Evolutionary conservation across 2,113 vertebrate genomes (phyloP).

Genomic region (Budorcas taxicolor): DNA sequence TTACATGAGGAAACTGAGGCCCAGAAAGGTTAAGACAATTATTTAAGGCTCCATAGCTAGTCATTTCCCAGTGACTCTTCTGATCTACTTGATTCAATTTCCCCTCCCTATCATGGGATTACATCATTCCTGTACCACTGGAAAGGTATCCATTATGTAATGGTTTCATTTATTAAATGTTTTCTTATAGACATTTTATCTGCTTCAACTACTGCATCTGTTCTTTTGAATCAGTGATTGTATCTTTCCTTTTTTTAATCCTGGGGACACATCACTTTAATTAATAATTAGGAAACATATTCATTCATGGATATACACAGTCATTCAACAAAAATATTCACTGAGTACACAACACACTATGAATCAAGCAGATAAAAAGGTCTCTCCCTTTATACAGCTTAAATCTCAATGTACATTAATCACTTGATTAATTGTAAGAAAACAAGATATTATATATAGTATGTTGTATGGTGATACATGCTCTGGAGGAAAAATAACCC

Average conservation of each 20-base stretch:
- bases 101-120: neutral
- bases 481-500: neutral
- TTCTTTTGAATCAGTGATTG: neutral
- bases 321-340: neutral
- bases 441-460: neutral
- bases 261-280: neutral
- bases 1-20: neutral
- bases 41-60: neutral
- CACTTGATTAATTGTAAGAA: neutral
- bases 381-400: neutral
- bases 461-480: neutral
- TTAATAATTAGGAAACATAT: neutral
- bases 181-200: neutral
- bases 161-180: neutral
- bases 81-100: neutral
- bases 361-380: neutral
- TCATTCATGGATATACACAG: neutral
- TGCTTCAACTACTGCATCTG: neutral
- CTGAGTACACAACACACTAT: neutral
- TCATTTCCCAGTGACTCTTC: neutral
- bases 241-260: neutral
- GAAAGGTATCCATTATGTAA: neutral
- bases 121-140: neutral
- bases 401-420: neutral
- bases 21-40: neutral